A percentile compares a stretch with the other conserved stretches of the same genome.
Conservation (phyloP, 2,113 vertebrate species). For the Nestor notabilis region DNA sequence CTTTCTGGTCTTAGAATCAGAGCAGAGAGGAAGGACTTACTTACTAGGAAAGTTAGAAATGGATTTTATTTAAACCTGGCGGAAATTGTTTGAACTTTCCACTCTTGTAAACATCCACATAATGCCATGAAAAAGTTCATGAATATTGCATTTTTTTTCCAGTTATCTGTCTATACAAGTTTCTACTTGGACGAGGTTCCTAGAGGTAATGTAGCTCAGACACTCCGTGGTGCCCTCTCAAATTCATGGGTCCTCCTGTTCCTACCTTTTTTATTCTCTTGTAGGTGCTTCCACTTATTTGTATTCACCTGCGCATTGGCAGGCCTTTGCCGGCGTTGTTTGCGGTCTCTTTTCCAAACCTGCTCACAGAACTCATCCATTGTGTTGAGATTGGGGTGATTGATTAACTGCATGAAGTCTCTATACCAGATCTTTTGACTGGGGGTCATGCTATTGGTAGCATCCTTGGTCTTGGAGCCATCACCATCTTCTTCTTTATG, state of each 20-base stretch:
- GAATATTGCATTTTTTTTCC: conserved; percentile 87
- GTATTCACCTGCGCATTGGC: conserved; percentile 78
- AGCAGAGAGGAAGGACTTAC: conserved; percentile 49
- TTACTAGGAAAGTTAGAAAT: conserved; percentile 70
- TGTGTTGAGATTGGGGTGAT: conserved; percentile 93
- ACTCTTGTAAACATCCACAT: conserved; percentile 87
- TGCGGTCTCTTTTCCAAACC: conserved; percentile 96
- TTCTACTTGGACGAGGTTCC: conserved; percentile 79
- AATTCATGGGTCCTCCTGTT: conserved; percentile 99
- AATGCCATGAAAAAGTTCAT: conserved; percentile 82
- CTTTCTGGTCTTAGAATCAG: conserved; percentile 37
- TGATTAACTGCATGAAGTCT: conserved; percentile 97
- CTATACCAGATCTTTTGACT: conserved; percentile 97
- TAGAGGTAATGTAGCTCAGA: conserved; percentile 85
- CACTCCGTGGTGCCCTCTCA: conserved; percentile 95
- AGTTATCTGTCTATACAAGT: conserved; percentile 84
- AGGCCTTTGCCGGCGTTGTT: conserved; percentile 89
- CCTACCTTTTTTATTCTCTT: conserved; percentile 96
- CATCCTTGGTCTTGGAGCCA: conserved; percentile 75
- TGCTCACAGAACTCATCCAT: conserved; percentile 99
- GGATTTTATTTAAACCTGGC: conserved; percentile 73
- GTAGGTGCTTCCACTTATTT: conserved; percentile 96
- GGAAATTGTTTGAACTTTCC: conserved; percentile 74
- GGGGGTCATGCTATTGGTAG: conserved; percentile 74
- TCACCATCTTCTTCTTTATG: conserved; percentile 83